Evolutionary conservation across 2,888 invertebrate species (phyloP), one percentile per base, ranked within the genome.

Genomic region (Cancer borealis): DNA sequence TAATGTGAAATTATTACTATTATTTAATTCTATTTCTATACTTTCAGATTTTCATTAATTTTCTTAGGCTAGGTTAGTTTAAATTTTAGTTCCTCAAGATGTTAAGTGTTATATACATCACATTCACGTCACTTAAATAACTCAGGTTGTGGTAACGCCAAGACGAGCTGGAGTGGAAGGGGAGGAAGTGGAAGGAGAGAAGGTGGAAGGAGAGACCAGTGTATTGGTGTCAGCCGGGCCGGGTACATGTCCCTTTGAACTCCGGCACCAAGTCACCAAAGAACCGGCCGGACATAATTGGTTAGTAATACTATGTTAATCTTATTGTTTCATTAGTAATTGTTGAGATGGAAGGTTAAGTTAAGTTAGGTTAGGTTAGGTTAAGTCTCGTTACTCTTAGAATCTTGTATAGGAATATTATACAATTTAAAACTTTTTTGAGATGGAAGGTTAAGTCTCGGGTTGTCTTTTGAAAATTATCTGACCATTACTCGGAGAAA

Each of bases 191-290:
- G 92, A 95, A 92, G 96, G 96, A 46, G 95, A 96, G 0, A 93
- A 97, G 39, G 97, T 97, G 60, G 98, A 98, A 96, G 96, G 97
- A 14, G 96, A 98, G 92, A 97, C 98, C 0, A 97, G 97, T 95
- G 97, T 96, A 96, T 96, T 96, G 66, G 97, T 98, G 14, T 97
- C 98, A 96, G 97, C 98, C 87, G 98, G 98, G 0, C 98, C 99
- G 60, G 98, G 98, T 0, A 96, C 96, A 17, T 98, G 98, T 96
- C 98, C 98, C 0, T 99, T 98, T 97, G 98, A 98, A 96, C 97
- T 96, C 30, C 90, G 93, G 0, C 97, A 99, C 96, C 96, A 97
- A 88, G 98, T 98, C 96, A 99, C 99, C 88, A 79, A 46, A 46
- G 30, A 79, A 6, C 26, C 26, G 54, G 90, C 95, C 21, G 92